These are phyloP conservation scores for Philotrypesis tridentata DNA, from an alignment of 1,140 invertebrate genomes.

Conservation along the genomic window DNA sequence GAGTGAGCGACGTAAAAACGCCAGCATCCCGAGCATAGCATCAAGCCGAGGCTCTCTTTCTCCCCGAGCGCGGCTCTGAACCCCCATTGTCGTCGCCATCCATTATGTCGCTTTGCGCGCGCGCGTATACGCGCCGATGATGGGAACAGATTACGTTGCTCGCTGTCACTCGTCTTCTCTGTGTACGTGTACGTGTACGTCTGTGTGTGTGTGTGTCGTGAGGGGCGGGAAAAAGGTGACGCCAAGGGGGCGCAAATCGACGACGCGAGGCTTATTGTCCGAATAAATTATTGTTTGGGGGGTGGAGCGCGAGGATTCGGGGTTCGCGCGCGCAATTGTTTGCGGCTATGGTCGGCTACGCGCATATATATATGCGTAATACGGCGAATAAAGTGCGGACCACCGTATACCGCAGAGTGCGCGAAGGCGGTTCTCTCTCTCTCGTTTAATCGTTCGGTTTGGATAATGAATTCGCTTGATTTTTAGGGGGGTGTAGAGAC, in stretches of 20 bases:
- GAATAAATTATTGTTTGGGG: conserved; percentile 41
- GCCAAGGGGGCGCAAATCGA: conserved; percentile 5
- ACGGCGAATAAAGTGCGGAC: conserved; percentile 8
- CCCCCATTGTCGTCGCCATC: conserved; percentile 9
- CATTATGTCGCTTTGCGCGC: conserved; percentile 42
- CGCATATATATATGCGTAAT: background rate
- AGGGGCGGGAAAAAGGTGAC: conserved; percentile 23
- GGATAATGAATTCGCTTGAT: conserved; percentile 34
- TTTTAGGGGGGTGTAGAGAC: background rate
- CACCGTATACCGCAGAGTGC: conserved; percentile 21
- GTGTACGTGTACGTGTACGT: too few species aligned
- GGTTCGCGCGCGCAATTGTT: too few species aligned
- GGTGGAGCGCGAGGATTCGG: background rate
- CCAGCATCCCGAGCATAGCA: background rate
- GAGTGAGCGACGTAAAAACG: background rate
- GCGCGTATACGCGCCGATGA: conserved; percentile 25
- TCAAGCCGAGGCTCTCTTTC: background rate
- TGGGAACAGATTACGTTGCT: conserved; percentile 43
- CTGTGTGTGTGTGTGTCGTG: too few species aligned
- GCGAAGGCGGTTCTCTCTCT: background rate
- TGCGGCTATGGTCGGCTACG: too few species aligned
- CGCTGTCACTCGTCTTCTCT: conserved; percentile 7
- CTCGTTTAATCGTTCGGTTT: conserved; percentile 20
- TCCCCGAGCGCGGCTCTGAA: background rate
- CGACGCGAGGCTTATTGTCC: conserved; percentile 31